Evolutionary conservation across 2,113 vertebrate species (phyloP).

Genomic region (Opisthocomus hoazin): DNA sequence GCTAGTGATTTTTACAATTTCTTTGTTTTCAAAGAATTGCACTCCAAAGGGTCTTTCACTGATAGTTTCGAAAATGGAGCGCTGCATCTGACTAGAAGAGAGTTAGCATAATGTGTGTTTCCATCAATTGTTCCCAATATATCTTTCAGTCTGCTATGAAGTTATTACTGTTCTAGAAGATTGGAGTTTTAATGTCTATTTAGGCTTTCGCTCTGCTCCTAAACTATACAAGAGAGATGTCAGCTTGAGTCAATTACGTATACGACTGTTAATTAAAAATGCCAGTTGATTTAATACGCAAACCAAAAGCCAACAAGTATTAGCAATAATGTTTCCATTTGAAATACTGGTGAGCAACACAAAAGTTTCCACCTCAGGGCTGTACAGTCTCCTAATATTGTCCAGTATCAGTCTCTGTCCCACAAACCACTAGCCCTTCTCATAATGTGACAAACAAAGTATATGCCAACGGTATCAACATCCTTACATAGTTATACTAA

Average conservation of each 20-base stretch:
- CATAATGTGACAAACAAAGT: neutral
- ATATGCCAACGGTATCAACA: neutral
- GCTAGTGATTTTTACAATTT: neutral
- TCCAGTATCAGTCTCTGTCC: neutral
- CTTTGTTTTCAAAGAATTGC: neutral
- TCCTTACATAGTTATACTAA: neutral
- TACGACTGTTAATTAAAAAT: neutral
- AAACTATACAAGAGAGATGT: neutral
- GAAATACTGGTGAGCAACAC: neutral
- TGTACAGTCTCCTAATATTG: neutral
- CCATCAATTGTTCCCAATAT: neutral
- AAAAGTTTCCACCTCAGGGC: neutral
- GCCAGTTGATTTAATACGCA: neutral
- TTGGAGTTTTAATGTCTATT: neutral
- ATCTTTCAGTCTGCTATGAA: neutral
- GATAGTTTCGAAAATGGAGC: neutral
- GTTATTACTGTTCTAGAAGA: neutral
- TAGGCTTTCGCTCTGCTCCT: neutral
- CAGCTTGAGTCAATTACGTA: neutral
- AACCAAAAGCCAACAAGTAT: neutral
- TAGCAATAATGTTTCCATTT: neutral
- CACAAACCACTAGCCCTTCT: neutral
- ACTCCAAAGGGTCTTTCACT: neutral
- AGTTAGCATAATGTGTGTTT: neutral
- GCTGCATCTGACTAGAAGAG: neutral